Evolutionary conservation across 1,140 invertebrate genomes (phyloP).

Genomic region (Drosophila santomea): DNA sequence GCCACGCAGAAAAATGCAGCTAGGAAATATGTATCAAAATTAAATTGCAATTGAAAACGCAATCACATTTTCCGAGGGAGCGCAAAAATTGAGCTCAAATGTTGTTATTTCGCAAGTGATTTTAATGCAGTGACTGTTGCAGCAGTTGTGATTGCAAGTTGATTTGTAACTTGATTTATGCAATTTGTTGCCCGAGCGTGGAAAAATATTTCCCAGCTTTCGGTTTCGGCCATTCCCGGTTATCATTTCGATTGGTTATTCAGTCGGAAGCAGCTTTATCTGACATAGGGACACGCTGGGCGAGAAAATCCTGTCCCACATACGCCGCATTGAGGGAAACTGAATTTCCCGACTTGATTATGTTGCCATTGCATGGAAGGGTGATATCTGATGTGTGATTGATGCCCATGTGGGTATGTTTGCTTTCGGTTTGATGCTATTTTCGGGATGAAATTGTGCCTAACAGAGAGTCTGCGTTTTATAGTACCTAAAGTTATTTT

Average conservation of each 20-base stretch:
- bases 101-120: slow-evolving; percentile 31
- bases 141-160: slow-evolving; percentile 34
- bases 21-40: slow-evolving; percentile 71
- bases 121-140: slow-evolving; percentile 20
- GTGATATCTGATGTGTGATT: slow-evolving; percentile 28
- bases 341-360: slow-evolving; percentile 50
- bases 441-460: background rate
- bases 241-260: slow-evolving; percentile 59
- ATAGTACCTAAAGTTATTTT: too few relatives aligned
- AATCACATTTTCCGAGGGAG: slow-evolving; percentile 9
- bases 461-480: background rate
- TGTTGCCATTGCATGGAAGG: slow-evolving; percentile 33
- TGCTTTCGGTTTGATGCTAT: background rate
- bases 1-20: slow-evolving; percentile 15
- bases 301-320: background rate
- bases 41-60: slow-evolving; percentile 63
- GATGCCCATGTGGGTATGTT: slow-evolving; percentile 21
- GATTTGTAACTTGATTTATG: slow-evolving; percentile 67
- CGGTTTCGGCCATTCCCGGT: slow-evolving; percentile 9
- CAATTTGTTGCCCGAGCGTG: slow-evolving; percentile 30
- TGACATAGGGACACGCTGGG: slow-evolving; percentile 12
- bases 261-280: slow-evolving; percentile 54
- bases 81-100: slow-evolving; percentile 28
- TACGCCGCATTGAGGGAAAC: slow-evolving; percentile 19
- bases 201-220: slow-evolving; percentile 21